Conservation (phyloP, 2,888 invertebrate species). For the Cataglyphis livida region DNA sequence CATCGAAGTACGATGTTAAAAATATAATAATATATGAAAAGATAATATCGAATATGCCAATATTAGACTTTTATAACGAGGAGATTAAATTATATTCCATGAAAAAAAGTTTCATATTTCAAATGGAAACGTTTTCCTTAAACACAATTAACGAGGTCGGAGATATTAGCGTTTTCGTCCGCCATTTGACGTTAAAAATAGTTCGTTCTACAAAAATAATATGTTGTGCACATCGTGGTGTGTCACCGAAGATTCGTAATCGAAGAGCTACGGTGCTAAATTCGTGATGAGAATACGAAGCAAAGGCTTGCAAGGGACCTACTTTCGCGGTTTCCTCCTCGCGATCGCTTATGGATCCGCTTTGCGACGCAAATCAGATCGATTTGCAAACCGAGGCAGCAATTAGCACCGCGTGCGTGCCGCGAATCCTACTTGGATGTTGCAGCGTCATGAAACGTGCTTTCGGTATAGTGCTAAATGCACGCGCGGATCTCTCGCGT, state of each 20-base stretch:
- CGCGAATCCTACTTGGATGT: slow-evolving; percentile 19
- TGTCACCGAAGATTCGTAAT: slow-evolving; percentile 3
- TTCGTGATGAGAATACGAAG: slow-evolving; percentile 1
- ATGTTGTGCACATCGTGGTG: slow-evolving; percentile 10
- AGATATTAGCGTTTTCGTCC: neutral
- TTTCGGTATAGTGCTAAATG: slow-evolving; percentile 30
- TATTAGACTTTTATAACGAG: neutral
- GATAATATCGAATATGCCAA: neutral
- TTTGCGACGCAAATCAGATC: slow-evolving; percentile 53
- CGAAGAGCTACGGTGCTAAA: neutral
- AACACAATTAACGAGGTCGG: neutral
- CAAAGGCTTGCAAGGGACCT: neutral
- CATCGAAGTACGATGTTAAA: neutral
- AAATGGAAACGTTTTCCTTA: slow-evolving; percentile 8
- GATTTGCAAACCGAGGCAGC: slow-evolving; percentile 43
- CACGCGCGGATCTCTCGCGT: slow-evolving; percentile 19
- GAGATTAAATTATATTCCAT: neutral
- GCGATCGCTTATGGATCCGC: slow-evolving; percentile 23
- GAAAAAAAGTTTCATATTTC: neutral
- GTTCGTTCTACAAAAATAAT: slow-evolving; percentile 15
- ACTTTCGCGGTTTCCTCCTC: slow-evolving; percentile 38
- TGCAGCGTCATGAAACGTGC: slow-evolving; percentile 44
- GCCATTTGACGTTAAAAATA: neutral
- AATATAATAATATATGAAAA: neutral
- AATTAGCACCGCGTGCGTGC: slow-evolving; percentile 54